These are phyloP conservation scores for Drosophila persimilis DNA, from an alignment of 1,140 invertebrate species.

Conservation along the genomic window DNA sequence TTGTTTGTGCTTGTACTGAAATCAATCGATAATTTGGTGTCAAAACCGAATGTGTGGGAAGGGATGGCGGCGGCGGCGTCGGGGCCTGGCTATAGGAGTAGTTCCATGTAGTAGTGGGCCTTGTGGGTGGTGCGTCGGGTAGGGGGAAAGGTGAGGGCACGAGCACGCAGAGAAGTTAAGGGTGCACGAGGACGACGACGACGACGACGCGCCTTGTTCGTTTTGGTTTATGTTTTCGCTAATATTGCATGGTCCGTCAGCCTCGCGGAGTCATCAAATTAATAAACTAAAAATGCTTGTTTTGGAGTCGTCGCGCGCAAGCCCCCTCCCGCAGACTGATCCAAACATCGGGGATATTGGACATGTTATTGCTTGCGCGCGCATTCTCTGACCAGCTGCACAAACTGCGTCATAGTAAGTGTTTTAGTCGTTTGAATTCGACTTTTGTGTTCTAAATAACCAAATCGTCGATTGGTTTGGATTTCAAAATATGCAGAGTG, in stretches of 20 bases:
- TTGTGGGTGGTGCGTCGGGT: conserved; percentile 20
- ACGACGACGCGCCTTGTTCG: conserved; percentile 41
- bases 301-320: conserved; percentile 57
- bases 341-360: conserved; percentile 69
- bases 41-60: conserved; percentile 66
- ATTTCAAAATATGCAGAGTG: conserved; percentile 60
- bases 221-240: conserved; percentile 48
- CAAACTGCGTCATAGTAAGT: conserved; percentile 70
- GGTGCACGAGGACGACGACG: conserved; percentile 29
- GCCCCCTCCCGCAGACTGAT: conserved; percentile 4
- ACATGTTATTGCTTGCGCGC: conserved; percentile 78
- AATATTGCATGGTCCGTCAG: conserved; percentile 6
- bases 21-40: conserved; percentile 83
- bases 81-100: conserved; percentile 37
- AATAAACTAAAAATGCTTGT: conserved; percentile 81
- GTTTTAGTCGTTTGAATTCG: conserved; percentile 56
- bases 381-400: conserved; percentile 66
- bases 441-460: conserved; percentile 63
- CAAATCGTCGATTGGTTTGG: conserved; percentile 72
- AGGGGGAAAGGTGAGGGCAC: conserved; percentile 7
- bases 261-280: conserved; percentile 60
- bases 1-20: conserved; percentile 63
- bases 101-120: conserved; percentile 30
- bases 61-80: conserved; percentile 18
- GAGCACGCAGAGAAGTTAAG: conserved; percentile 31